Percentiles rank a stretch among this genome's conserved stretches.
phyloP scores from a whole-genome alignment of 2,888 invertebrate genomes.

The Drosophila tripunctata region DNA sequence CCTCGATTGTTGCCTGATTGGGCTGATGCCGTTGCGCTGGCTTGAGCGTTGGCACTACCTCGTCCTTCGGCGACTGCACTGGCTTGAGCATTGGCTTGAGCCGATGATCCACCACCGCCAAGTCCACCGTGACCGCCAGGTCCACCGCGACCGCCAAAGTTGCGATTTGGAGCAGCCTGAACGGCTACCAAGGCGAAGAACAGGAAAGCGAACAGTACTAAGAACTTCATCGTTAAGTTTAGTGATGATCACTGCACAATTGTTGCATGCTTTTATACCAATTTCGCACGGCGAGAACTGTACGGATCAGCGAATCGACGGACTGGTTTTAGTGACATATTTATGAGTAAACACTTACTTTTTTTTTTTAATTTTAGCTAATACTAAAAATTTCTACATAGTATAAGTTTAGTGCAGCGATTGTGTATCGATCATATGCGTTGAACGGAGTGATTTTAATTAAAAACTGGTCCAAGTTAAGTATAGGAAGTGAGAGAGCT shows the following conservation, averaged over 20 bases:
- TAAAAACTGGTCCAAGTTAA: constrained; percentile 20
- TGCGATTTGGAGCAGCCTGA: constrained; percentile 51
- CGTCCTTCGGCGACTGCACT: neutral
- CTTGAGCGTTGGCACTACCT: neutral
- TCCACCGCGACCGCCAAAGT: neutral
- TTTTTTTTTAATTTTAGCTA: neutral
- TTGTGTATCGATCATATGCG: constrained; percentile 2
- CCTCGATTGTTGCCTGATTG: too few species aligned
- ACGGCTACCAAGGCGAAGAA: constrained; percentile 54
- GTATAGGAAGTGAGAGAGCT: constrained; percentile 8
- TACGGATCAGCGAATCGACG: neutral
- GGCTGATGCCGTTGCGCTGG: too few species aligned
- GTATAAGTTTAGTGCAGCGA: neutral
- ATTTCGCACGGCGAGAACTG: neutral
- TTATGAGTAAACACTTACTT: constrained; percentile 3
- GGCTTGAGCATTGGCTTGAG: constrained; percentile 10
- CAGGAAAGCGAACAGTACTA: constrained; percentile 53
- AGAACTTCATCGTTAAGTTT: constrained; percentile 62
- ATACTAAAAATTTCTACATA: constrained; percentile 2
- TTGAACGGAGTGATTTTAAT: constrained; percentile 28
- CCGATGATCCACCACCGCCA: neutral
- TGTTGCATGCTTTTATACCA: constrained; percentile 38
- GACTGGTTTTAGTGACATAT: constrained; percentile 41
- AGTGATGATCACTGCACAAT: constrained; percentile 35
- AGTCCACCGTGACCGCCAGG: neutral